Evolutionary conservation across 1,140 invertebrate species (phyloP).

Genomic region (Idris sp.): DNA sequence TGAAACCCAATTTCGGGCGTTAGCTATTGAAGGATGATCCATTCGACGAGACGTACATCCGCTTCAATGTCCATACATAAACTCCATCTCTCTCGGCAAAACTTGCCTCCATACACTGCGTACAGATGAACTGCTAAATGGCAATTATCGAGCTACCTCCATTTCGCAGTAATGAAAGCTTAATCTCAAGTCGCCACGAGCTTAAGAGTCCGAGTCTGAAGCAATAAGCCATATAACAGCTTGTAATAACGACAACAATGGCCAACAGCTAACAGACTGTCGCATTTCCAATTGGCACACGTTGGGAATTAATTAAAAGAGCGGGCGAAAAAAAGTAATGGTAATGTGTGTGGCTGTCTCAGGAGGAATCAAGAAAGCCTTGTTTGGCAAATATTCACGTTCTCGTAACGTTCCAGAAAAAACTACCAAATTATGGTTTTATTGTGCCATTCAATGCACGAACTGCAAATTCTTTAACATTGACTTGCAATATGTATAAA

Average conservation of each 20-base stretch:
- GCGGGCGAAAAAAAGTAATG: no score
- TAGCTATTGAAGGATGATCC: conserved; percentile 50
- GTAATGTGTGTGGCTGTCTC: no score
- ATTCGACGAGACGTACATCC: conserved; percentile 32
- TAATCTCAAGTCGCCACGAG: conserved; percentile 60
- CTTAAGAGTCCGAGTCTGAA: conserved; percentile 15
- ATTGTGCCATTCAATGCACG: conserved; percentile 24
- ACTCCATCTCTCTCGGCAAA: conserved; percentile 11
- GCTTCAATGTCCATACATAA: conserved; percentile 32
- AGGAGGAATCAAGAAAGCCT: conserved; percentile 59
- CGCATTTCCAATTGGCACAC: conserved; percentile 29
- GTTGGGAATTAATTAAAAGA: no score
- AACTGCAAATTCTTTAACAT: background rate
- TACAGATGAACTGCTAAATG: conserved; percentile 53
- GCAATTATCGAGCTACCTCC: conserved; percentile 61
- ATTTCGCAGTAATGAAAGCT: conserved; percentile 63
- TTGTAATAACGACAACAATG: conserved; percentile 20
- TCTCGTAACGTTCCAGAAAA: no score
- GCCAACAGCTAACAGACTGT: conserved; percentile 9
- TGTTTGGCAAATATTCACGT: conserved; percentile 55
- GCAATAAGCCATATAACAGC: conserved; percentile 25
- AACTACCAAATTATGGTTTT: conserved; percentile 48
- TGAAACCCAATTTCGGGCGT: conserved; percentile 59
- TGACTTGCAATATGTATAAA: no score
- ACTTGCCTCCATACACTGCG: conserved; percentile 7